Conservation (phyloP, 2,113 vertebrate genomes). For the Microcebus tavaratra region DNA sequence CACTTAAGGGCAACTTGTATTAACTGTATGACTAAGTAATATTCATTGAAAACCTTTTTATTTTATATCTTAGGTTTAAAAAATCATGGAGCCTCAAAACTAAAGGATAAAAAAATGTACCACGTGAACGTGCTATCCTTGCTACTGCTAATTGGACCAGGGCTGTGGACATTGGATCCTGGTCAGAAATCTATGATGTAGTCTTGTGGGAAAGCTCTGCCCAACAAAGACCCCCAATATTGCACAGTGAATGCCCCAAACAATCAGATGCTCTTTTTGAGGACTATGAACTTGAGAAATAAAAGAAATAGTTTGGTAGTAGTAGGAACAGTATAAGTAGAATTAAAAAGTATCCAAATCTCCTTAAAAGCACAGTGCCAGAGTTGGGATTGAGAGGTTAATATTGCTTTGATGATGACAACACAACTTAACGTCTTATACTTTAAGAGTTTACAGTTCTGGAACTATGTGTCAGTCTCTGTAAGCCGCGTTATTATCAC, state of each 20-base stretch:
- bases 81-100: background rate
- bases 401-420: background rate
- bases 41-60: background rate
- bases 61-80: conserved; percentile 1
- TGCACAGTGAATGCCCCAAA: background rate
- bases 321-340: background rate
- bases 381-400: background rate
- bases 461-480: background rate
- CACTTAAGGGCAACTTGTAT: background rate
- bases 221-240: background rate
- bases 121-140: background rate
- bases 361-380: background rate
- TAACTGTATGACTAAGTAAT: background rate
- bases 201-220: conserved; percentile 20
- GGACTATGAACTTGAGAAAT: background rate
- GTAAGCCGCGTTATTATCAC: background rate
- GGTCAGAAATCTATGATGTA: background rate
- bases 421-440: background rate
- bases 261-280: background rate
- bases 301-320: background rate
- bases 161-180: background rate
- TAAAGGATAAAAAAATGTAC: background rate
- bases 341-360: background rate
- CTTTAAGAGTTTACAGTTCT: background rate
- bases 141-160: background rate